Base-by-base conservation (phyloP, 1,140 invertebrate species). In the Conus betulinus region DNA sequence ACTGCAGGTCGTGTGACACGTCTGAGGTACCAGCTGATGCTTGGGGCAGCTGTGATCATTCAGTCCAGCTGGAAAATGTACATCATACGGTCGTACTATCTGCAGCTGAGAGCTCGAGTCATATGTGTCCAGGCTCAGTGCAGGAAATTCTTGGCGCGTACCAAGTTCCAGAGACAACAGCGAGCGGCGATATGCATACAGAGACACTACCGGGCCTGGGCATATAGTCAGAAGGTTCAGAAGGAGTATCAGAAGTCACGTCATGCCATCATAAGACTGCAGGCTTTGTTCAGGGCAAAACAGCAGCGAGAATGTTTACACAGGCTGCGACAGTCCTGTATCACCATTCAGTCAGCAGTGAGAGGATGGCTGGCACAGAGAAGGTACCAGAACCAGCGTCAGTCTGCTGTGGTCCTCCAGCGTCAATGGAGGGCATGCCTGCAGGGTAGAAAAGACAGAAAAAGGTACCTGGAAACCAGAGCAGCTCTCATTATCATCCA, bases 401-500 rank as follows among this genome's bases (percentile, higher is more conserved):
- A 51, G 67, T 89, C 92, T 51, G 85, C 88, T 5, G n/a, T 88
- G 0, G 52, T 83, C 8, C 79, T 93, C 8, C 92, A 93, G 90
- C 85, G 84, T 20, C 71, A 85, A 57, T 89, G 88, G 86, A 85
- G 89, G 81, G 88, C 89, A 25, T 60, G 39, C 1, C 71, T 87
- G 20, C 85, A 20, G 63, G 20, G 88, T 85, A 84, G 76, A 81
- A 10, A 74, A 71, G 87, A 89, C 17, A 89, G 85, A 84, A 60
- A 82, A 25, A 13, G 85, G n/a, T 92, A 88, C 60, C 20, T 85
- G 17, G 51, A 39, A 17, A n/a, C 86, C 60, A 90, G 67, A 81
- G 84, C 84, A 52, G 91, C 92, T 20, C 89, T 90, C 20, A 87
- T 92, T n/a, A 88, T 84, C 4, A 90, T 94, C 55, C 93, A 93